These are phyloP conservation scores for Tetropium fuscum DNA, from an alignment of 2,888 invertebrate species.

Conservation along the genomic window DNA sequence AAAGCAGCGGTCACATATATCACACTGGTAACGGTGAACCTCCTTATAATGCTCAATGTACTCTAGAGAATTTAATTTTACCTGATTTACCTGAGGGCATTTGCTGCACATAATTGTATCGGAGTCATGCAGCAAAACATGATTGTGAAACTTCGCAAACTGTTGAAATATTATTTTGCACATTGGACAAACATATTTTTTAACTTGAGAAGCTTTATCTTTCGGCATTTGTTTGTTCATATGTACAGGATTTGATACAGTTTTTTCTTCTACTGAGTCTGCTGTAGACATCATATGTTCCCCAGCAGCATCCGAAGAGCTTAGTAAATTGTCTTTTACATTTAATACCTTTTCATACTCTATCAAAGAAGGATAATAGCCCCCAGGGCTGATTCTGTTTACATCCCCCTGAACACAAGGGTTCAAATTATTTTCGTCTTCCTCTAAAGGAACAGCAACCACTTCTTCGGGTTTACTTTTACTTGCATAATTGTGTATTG, in stretches of 20 bases:
- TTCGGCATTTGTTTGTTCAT: too few species aligned
- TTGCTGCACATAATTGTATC: not conserved
- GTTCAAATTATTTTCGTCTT: too few species aligned
- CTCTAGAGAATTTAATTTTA: constrained; percentile 9
- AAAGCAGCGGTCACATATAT: constrained; percentile 38
- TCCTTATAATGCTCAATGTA: constrained; percentile 30
- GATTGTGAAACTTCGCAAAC: not conserved
- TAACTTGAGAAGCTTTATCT: not conserved
- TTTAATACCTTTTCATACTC: not conserved
- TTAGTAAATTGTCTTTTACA: not conserved
- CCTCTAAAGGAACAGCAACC: too few species aligned
- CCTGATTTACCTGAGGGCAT: not conserved
- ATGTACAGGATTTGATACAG: not conserved
- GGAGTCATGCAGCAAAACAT: not conserved
- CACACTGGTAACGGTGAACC: constrained; percentile 35
- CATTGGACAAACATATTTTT: not conserved
- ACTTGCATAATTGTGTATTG: not conserved
- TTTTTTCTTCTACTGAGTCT: not conserved
- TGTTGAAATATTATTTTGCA: not conserved
- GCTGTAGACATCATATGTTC: not conserved
- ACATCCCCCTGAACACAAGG: too few species aligned
- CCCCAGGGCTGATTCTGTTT: not conserved
- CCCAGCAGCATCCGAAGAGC: not conserved
- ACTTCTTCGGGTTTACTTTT: not conserved
- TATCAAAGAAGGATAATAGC: not conserved